Evolutionary conservation across 2,888 invertebrate species (phyloP).

Genomic region (Lucinisca nassula): DNA sequence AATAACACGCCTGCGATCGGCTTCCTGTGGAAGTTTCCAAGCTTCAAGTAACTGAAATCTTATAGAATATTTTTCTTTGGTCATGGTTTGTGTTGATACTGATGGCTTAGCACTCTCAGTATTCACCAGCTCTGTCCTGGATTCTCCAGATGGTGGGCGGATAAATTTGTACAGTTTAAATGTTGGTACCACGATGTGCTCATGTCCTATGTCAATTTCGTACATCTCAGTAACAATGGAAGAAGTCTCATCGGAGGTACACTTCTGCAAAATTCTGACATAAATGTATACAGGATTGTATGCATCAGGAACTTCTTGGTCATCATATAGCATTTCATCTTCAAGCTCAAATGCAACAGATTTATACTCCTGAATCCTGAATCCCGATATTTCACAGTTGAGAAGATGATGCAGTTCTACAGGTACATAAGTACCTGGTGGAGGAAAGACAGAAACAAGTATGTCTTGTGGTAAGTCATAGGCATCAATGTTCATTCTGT

Average conservation of each 20-base stretch:
- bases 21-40: conserved; percentile 40
- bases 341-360: not conserved
- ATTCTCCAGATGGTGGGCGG: not conserved
- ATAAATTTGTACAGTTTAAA: conserved; percentile 42
- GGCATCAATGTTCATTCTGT: not conserved
- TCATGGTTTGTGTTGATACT: not conserved
- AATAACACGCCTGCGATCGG: conserved; percentile 49
- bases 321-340: not conserved
- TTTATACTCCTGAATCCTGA: not conserved
- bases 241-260: not conserved
- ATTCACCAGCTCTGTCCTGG: not conserved
- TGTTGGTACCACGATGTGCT: conserved; percentile 15
- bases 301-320: not conserved
- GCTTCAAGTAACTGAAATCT: conserved; percentile 36
- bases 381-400: not conserved
- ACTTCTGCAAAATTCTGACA: not conserved
- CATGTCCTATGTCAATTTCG: not conserved
- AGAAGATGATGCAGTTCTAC: not conserved
- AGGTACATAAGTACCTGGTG: not conserved
- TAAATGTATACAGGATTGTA: not conserved
- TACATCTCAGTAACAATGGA: not conserved
- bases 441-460: not conserved
- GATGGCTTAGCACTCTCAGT: not conserved
- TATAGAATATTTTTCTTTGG: not conserved
- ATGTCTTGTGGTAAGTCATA: not conserved